phyloP scores from a whole-genome alignment of 2,797 vertebrate species.

The Sebastes cheni region DNA sequence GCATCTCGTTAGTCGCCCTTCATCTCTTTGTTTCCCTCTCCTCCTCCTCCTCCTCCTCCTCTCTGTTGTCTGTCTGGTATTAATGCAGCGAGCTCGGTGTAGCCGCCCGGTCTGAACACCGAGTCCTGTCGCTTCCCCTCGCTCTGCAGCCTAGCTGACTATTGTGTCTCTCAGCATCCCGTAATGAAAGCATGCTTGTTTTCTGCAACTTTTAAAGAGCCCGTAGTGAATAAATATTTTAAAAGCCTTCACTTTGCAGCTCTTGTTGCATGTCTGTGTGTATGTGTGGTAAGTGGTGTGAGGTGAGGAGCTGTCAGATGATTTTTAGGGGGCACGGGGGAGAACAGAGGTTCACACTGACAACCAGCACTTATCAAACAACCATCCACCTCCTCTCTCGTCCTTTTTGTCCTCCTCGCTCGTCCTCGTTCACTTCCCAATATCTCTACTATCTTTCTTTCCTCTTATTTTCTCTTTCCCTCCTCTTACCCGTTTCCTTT shows the following conservation, averaged over 20 bases:
- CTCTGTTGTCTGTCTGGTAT: conserved; percentile 38
- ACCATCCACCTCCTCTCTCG: background rate
- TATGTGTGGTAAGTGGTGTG: conserved; percentile 39
- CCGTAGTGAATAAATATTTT: conserved; percentile 69
- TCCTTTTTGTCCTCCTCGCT: background rate
- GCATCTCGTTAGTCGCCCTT: conserved; percentile 40
- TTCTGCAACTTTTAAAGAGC: conserved; percentile 60
- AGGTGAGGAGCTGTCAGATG: conserved; percentile 47
- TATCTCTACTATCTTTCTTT: background rate
- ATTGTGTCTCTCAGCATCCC: conserved; percentile 5
- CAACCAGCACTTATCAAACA: conserved; percentile 55
- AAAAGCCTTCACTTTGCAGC: conserved; percentile 59
- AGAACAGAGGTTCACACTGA: conserved; percentile 34
- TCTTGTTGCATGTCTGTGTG: conserved; percentile 31
- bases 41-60: conserved; percentile 11
- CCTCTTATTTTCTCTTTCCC: background rate
- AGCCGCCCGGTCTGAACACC: conserved; percentile 47
- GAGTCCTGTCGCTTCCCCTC: conserved; percentile 48
- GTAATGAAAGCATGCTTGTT: conserved; percentile 43
- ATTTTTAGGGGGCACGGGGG: conserved; percentile 29
- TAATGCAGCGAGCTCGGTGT: conserved; percentile 39
- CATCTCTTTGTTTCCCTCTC: conserved; percentile 25
- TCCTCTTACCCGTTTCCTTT: background rate
- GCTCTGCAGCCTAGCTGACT: conserved; percentile 21
- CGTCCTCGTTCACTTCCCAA: background rate